These are phyloP conservation scores for Drosophila parvula DNA, from an alignment of 1,140 invertebrate genomes.

Conservation along the genomic window DNA sequence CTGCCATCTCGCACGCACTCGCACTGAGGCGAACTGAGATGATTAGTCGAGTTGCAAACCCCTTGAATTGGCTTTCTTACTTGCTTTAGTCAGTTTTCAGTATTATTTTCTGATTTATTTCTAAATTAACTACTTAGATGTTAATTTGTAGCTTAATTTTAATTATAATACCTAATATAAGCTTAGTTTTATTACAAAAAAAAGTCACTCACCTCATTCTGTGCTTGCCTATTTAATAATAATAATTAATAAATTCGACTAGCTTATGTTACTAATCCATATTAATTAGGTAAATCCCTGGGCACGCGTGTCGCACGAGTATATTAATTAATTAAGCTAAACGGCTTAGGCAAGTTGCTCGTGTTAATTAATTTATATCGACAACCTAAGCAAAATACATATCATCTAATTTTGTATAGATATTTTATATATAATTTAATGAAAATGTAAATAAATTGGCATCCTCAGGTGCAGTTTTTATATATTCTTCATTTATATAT, in stretches of 20 bases:
- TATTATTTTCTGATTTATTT: too few relatives aligned
- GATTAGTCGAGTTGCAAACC: too few relatives aligned
- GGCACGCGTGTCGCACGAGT: background rate
- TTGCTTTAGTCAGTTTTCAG: too few relatives aligned
- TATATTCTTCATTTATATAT: background rate
- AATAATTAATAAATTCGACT: background rate
- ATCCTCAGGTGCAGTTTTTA: background rate
- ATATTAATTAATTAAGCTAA: slow-evolving; percentile 7
- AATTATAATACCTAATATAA: background rate
- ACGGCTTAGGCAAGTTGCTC: background rate
- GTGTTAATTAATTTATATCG: background rate
- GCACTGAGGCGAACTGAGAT: too few relatives aligned
- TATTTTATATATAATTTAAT: too few relatives aligned
- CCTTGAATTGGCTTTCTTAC: too few relatives aligned
- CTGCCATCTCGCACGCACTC: background rate
- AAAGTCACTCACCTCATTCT: background rate
- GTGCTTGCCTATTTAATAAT: slow-evolving; percentile 1
- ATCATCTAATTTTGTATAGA: background rate
- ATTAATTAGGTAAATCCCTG: background rate
- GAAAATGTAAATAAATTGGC: too few relatives aligned
- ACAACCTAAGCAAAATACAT: background rate
- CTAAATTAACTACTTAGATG: too few relatives aligned
- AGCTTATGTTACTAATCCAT: background rate
- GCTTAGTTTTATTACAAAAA: background rate
- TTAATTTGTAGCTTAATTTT: background rate